Evolutionary conservation across 2,797 vertebrate genomes (phyloP).

Genomic region (Cetoscarus ocellatus): DNA sequence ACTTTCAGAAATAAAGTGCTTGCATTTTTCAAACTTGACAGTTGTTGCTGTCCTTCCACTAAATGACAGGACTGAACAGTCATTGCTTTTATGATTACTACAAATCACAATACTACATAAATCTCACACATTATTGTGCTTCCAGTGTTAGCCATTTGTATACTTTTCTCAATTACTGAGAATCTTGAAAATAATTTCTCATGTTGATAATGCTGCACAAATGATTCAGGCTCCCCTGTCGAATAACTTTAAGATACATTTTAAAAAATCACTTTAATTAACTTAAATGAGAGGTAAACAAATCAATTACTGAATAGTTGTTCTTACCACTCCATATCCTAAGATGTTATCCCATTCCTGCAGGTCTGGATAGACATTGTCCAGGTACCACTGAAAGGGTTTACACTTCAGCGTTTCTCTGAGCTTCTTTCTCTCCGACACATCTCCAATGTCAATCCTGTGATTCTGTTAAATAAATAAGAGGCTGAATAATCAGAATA

Average conservation of each 20-base stretch:
- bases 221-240: neutral
- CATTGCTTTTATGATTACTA: no score
- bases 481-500: neutral
- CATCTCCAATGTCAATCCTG: constrained; percentile 79
- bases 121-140: no score
- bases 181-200: neutral
- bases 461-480: constrained; percentile 64
- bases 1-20: no score
- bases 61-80: no score
- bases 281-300: constrained; percentile 9
- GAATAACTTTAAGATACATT: no score
- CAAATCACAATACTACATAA: no score
- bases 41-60: no score
- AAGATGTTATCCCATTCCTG: constrained; percentile 45
- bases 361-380: constrained; percentile 50
- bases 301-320: no score
- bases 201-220: neutral
- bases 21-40: no score
- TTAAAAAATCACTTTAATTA: neutral
- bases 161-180: no score
- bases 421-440: constrained; percentile 81
- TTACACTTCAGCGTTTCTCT: constrained; percentile 82
- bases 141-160: no score
- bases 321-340: constrained; percentile 64
- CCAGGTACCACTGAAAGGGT: constrained; percentile 62